Percentiles rank a stretch among this genome's conserved stretches.
phyloP scores from a whole-genome alignment of 2,113 vertebrate species.

The Megaleporinus macrocephalus region DNA sequence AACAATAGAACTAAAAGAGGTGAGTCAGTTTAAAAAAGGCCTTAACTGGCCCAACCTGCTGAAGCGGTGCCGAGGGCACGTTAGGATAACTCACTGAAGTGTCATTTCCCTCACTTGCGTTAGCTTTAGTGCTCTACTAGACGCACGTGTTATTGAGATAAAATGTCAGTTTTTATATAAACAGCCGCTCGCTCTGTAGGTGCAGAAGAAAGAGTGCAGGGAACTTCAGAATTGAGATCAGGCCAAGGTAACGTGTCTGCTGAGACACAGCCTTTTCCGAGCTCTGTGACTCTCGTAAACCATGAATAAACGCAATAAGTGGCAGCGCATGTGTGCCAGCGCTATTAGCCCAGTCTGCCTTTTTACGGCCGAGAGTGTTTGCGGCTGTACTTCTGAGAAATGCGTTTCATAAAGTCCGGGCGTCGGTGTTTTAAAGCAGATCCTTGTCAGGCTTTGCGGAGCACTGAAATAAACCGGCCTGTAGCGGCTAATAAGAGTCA shows the following conservation, averaged over 20 bases:
- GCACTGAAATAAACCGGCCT: conserved; percentile 6
- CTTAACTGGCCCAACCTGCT: neutral
- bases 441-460: neutral
- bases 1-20: no score
- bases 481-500: neutral
- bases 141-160: neutral
- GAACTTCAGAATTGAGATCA: neutral
- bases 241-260: neutral
- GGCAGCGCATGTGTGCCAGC: neutral
- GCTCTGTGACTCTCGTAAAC: conserved; percentile 19
- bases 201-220: neutral
- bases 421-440: conserved; percentile 16
- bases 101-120: neutral
- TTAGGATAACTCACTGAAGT: neutral
- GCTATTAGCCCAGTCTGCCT: neutral
- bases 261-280: neutral
- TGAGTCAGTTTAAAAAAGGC: no score
- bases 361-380: neutral
- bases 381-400: conserved; percentile 14
- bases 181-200: neutral
- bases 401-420: conserved; percentile 14
- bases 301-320: conserved; percentile 12
- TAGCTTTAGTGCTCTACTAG: neutral
- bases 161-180: neutral
- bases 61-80: neutral